Evolutionary conservation across 1,140 invertebrate species (phyloP).

Genomic region (Halotydeus destructor): DNA sequence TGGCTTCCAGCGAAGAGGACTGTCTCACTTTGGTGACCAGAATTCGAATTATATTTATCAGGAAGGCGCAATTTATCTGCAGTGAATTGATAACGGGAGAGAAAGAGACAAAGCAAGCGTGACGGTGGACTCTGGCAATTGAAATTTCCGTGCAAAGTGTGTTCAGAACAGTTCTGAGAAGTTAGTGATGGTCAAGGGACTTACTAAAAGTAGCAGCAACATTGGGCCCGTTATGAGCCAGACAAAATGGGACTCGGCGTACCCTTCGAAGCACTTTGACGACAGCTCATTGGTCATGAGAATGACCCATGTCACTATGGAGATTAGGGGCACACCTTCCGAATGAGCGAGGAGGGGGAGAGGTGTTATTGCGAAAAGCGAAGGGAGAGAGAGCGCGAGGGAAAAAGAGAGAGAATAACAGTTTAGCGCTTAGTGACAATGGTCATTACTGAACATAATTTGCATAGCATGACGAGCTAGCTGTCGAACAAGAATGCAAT

Average conservation of each 20-base stretch:
- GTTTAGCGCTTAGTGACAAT: no score
- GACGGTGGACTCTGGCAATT: no score
- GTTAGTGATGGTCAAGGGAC: not conserved
- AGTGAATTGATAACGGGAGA: constrained; percentile 10
- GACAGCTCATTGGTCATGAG: constrained; percentile 22
- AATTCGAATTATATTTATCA: constrained; percentile 31
- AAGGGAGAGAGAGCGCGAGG: no score
- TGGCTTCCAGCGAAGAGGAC: constrained; percentile 24
- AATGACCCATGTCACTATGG: constrained; percentile 25
- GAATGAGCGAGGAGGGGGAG: no score
- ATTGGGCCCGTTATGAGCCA: constrained; percentile 31
- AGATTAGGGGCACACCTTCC: constrained; percentile 26
- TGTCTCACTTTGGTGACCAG: constrained; percentile 26
- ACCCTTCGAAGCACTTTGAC: constrained; percentile 27
- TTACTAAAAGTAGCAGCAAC: constrained; percentile 24
- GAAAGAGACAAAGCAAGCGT: no score
- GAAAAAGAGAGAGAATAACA: no score
- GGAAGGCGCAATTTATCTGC: constrained; percentile 29
- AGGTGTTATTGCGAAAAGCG: no score
- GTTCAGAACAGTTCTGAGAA: no score
- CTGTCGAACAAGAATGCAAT: no score
- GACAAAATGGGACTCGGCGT: constrained; percentile 22
- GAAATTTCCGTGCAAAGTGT: no score
- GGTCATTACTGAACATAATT: no score
- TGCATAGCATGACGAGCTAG: no score